Conservation (phyloP, 2,113 vertebrate genomes). For the human region DNA sequence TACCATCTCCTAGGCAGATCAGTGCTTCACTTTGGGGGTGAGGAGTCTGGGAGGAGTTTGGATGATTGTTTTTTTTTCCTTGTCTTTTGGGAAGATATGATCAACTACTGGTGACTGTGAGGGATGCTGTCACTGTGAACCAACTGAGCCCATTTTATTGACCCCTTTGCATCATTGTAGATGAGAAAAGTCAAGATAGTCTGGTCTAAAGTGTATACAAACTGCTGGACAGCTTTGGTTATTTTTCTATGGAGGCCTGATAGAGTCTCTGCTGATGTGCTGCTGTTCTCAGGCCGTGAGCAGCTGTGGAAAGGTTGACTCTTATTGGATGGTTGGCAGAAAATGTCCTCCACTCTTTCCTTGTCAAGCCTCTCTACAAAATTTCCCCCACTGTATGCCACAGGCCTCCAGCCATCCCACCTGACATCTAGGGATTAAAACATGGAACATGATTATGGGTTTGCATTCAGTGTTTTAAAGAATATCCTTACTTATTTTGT, state of each 20-base stretch:
- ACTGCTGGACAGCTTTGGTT: not conserved
- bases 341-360: not conserved
- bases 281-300: not conserved
- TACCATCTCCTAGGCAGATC: not conserved
- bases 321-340: not conserved
- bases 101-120: not conserved
- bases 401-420: not conserved
- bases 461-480: not conserved
- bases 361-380: not conserved
- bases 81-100: not conserved
- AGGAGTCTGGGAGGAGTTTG: not conserved
- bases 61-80: not conserved
- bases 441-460: not conserved
- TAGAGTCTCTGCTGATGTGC: not conserved
- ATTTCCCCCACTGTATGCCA: not conserved
- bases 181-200: not conserved
- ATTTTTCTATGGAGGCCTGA: not conserved
- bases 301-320: not conserved
- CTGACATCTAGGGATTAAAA: not conserved
- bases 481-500: constrained; percentile 7
- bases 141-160: not conserved
- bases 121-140: not conserved
- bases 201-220: not conserved
- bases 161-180: not conserved
- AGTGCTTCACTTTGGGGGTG: not conserved